Percentiles rank a stretch among this genome's conserved stretches.
These are phyloP conservation scores for Lasioglossum zephyrum DNA, from an alignment of 2,888 invertebrate species.

Conservation along the genomic window DNA sequence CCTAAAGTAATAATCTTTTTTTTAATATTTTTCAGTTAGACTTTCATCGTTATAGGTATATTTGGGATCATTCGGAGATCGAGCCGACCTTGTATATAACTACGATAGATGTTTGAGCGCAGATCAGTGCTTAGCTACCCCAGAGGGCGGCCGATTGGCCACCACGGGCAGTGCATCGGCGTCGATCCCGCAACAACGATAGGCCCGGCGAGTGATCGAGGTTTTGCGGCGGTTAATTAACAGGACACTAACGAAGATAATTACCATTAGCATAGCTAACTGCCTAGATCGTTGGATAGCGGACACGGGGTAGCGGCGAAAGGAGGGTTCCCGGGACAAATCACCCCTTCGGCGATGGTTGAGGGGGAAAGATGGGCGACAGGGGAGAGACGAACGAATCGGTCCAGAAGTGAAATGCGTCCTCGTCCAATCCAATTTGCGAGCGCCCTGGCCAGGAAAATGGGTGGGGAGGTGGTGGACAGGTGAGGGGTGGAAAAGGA, in stretches of 20 bases:
- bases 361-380: constrained; percentile 10
- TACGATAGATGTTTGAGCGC: background rate
- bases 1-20: too few relatives aligned
- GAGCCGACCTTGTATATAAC: background rate
- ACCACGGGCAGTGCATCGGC: background rate
- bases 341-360: constrained; percentile 28
- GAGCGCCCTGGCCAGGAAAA: constrained; percentile 7
- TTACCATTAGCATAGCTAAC: constrained; percentile 73
- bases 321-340: constrained; percentile 45
- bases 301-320: background rate
- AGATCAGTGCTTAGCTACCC: background rate
- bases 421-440: constrained; percentile 68
- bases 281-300: constrained; percentile 40
- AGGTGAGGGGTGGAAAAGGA: constrained; percentile 33
- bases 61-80: background rate
- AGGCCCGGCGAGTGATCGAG: constrained; percentile 61
- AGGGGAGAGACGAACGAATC: constrained; percentile 44
- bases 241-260: constrained; percentile 72
- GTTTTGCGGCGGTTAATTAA: constrained; percentile 73
- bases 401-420: constrained; percentile 51
- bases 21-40: too few relatives aligned
- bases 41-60: too few relatives aligned
- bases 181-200: constrained; percentile 36
- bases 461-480: background rate
- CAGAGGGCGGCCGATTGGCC: background rate